Evolutionary conservation across 1,140 invertebrate species (phyloP).

Genomic region (Pachypeltis micranthus): DNA sequence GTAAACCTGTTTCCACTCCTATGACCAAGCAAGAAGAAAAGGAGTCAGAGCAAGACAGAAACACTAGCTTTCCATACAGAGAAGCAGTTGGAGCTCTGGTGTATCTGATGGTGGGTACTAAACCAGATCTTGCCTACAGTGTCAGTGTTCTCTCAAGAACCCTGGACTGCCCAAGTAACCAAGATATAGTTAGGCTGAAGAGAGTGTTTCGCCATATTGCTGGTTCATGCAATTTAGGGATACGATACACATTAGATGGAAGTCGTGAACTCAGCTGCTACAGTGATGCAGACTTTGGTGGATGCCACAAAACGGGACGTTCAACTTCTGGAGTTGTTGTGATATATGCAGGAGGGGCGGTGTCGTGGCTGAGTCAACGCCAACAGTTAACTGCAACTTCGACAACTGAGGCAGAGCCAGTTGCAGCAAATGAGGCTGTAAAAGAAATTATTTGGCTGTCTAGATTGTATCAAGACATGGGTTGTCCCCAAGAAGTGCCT

Average conservation of each 20-base stretch:
- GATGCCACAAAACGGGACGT: constrained; percentile 28
- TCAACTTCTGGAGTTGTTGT: constrained; percentile 26
- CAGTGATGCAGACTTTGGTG: constrained; percentile 33
- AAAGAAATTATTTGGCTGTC: constrained; percentile 23
- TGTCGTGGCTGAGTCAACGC: constrained; percentile 28
- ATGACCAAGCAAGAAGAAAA: no score
- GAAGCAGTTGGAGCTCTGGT: constrained; percentile 34
- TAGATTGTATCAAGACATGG: no score
- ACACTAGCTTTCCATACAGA: no score
- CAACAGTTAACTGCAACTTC: constrained; percentile 25
- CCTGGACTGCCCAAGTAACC: constrained; percentile 31
- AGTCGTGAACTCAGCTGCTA: no score
- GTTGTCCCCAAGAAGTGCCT: no score
- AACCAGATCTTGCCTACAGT: constrained; percentile 30
- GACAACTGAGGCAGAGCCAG: constrained; percentile 37
- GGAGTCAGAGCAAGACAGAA: no score
- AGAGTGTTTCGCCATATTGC: constrained; percentile 31
- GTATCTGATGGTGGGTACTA: constrained; percentile 33
- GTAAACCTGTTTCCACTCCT: no score
- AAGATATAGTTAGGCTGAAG: constrained; percentile 31
- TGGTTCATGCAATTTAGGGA: constrained; percentile 24
- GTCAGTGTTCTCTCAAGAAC: constrained; percentile 21
- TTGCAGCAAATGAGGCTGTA: constrained; percentile 34
- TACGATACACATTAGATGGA: no score
- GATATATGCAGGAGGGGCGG: constrained; percentile 14